These are phyloP conservation scores for Dipodomys stephensi DNA, from an alignment of 2,113 vertebrate genomes.

Conservation along the genomic window DNA sequence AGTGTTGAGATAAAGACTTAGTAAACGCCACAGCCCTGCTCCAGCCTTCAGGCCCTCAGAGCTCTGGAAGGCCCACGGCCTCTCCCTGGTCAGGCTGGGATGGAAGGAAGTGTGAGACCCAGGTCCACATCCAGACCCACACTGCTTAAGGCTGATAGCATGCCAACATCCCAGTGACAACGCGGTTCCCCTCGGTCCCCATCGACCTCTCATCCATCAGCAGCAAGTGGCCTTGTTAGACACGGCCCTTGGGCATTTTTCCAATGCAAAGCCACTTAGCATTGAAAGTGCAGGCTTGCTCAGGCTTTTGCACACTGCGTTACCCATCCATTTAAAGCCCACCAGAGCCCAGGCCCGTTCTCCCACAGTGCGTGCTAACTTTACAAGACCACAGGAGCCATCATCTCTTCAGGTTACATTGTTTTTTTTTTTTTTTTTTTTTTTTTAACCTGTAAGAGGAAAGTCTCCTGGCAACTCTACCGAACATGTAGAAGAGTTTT, in stretches of 20 bases:
- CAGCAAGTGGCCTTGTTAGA: constrained; percentile 92
- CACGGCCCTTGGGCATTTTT: constrained; percentile 91
- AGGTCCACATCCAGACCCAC: constrained; percentile 70
- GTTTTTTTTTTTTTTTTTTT: not conserved
- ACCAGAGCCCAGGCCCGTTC: constrained; percentile 73
- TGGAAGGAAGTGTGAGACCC: constrained; percentile 58
- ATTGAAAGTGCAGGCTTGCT: constrained; percentile 88
- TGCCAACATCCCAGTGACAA: constrained; percentile 88
- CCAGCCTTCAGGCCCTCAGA: not conserved
- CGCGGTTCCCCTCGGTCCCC: constrained; percentile 89
- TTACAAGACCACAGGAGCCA: constrained; percentile 43
- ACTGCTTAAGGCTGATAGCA: constrained; percentile 86
- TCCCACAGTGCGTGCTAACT: constrained; percentile 68
- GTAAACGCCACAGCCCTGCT: not conserved
- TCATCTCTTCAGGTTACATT: not conserved
- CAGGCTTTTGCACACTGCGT: constrained; percentile 81
- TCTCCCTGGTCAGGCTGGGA: constrained; percentile 46
- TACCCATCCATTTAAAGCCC: constrained; percentile 79
- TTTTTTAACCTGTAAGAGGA: no score
- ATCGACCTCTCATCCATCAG: constrained; percentile 92
- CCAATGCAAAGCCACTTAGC: constrained; percentile 92
- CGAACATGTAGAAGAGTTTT: not conserved
- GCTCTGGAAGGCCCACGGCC: not conserved
- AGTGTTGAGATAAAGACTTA: not conserved
- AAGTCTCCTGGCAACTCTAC: not conserved